A percentile compares a stretch with the other conserved stretches of the same genome.
These are phyloP conservation scores for Catocala sponsa DNA, from an alignment of 2,888 invertebrate genomes.

Conservation along the genomic window DNA sequence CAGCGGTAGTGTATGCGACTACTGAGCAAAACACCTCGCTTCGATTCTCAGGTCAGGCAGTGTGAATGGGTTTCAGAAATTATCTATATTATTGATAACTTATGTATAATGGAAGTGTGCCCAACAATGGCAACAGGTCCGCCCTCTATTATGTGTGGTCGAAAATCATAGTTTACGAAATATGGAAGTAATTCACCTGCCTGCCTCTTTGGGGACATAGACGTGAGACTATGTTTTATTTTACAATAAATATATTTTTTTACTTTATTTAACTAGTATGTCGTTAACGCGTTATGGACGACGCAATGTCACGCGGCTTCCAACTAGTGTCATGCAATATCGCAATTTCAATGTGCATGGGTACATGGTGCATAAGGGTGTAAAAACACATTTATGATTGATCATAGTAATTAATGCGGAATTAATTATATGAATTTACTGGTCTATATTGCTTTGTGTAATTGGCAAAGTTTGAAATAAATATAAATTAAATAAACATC, in stretches of 20 bases:
- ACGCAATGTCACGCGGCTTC: slow-evolving; percentile 62
- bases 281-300: slow-evolving; percentile 61
- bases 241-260: slow-evolving; percentile 14
- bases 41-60: no score
- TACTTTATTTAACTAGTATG: slow-evolving; percentile 47
- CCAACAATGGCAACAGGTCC: no score
- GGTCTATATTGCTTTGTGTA: slow-evolving; percentile 21
- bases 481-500: slow-evolving; percentile 22
- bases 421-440: slow-evolving; percentile 32
- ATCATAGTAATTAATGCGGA: slow-evolving; percentile 40
- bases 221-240: no score
- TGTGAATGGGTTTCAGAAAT: no score
- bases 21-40: no score
- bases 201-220: no score
- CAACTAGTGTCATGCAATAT: slow-evolving; percentile 66
- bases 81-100: no score
- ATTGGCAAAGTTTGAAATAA: slow-evolving; percentile 16
- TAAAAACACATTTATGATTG: slow-evolving; percentile 43
- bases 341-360: slow-evolving; percentile 61
- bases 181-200: no score
- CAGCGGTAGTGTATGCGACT: no score
- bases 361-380: slow-evolving; percentile 37
- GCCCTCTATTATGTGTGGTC: no score
- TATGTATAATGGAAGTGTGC: no score
- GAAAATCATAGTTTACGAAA: no score